Evolutionary conservation across 2,888 invertebrate genomes (phyloP).

Genomic region (Nephrocerus scutellatus): DNA sequence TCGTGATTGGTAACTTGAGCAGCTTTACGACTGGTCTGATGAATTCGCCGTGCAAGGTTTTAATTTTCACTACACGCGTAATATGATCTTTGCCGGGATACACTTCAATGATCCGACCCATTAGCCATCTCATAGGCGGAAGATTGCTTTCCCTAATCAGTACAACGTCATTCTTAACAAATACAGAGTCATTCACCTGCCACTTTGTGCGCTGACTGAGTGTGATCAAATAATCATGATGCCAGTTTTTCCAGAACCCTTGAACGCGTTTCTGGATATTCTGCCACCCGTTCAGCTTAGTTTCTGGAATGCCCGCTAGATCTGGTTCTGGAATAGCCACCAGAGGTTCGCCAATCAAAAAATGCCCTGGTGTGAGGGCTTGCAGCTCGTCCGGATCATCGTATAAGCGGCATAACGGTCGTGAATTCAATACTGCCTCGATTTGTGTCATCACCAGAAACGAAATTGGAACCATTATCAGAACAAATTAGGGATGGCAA

Average conservation of each 20-base stretch:
- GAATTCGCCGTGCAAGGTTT: too few relatives aligned
- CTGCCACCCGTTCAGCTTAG: too few relatives aligned
- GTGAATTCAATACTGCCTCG: constrained; percentile 27
- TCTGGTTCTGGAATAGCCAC: too few relatives aligned
- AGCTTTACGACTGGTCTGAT: too few relatives aligned
- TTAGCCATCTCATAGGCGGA: constrained; percentile 2
- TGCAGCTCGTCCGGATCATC: constrained; percentile 12
- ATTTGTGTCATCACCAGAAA: constrained; percentile 22
- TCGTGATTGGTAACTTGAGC: too few relatives aligned
- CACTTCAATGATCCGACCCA: not conserved
- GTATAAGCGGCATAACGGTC: constrained; percentile 22
- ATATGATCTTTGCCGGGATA: too few relatives aligned
- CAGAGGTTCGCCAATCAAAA: constrained; percentile 6
- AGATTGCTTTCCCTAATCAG: constrained; percentile 1
- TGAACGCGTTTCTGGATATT: too few relatives aligned
- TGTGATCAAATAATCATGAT: not conserved
- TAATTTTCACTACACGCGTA: too few relatives aligned
- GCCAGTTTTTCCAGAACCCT: too few relatives aligned
- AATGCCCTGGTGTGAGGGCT: constrained; percentile 11
- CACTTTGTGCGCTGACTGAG: not conserved
- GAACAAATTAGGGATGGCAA: not conserved
- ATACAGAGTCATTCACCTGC: not conserved
- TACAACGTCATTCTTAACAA: not conserved
- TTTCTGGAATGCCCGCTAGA: too few relatives aligned
- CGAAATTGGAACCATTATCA: constrained; percentile 6